phyloP scores from a whole-genome alignment of 2,797 vertebrate genomes.

The Spea hammondii region DNA sequence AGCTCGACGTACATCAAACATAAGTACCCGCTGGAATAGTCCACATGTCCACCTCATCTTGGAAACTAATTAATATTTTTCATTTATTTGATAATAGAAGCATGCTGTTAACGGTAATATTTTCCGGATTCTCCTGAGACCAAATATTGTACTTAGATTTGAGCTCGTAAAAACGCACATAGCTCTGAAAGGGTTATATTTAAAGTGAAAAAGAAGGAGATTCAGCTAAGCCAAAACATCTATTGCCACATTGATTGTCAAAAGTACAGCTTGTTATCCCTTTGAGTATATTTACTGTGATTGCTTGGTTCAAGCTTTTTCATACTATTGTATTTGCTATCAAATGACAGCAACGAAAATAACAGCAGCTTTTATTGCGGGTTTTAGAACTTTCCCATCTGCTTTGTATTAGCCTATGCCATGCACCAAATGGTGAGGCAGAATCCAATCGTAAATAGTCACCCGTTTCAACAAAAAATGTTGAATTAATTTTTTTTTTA shows the following conservation, averaged over 20 bases:
- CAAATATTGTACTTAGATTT: no score
- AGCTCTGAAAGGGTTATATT: background rate
- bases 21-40: background rate
- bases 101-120: no score
- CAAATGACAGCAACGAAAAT: constrained; percentile 67
- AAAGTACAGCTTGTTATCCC: constrained; percentile 63
- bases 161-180: no score
- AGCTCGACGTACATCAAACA: background rate
- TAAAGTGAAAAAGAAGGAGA: constrained; percentile 6
- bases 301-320: constrained; percentile 65
- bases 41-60: background rate
- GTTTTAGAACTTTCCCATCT: constrained; percentile 68
- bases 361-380: constrained; percentile 65
- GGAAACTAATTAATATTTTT: no score
- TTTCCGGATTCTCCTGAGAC: no score
- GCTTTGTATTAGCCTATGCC: constrained; percentile 71
- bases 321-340: constrained; percentile 59
- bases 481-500: background rate
- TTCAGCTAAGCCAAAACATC: constrained; percentile 61
- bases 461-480: constrained; percentile 25
- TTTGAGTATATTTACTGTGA: constrained; percentile 63
- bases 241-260: constrained; percentile 58
- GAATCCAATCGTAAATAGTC: constrained; percentile 43
- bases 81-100: no score
- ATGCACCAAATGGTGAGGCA: constrained; percentile 62